These are phyloP conservation scores for Propithecus deckenii DNA, from an alignment of 2,797 vertebrate genomes.

Conservation along the genomic window DNA sequence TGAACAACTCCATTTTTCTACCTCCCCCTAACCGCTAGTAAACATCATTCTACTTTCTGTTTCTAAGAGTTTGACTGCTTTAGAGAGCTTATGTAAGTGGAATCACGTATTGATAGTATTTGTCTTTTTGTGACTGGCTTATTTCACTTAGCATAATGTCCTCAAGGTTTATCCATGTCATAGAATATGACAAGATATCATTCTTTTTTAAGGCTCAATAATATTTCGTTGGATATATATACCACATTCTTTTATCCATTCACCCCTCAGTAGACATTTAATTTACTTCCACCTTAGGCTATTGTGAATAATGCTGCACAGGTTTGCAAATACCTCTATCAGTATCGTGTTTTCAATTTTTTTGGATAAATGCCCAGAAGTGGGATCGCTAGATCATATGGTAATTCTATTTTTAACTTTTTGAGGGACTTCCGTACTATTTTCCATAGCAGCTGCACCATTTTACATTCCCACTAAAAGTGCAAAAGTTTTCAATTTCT, in stretches of 20 bases:
- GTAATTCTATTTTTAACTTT: background rate
- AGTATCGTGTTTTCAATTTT: background rate
- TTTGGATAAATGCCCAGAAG: background rate
- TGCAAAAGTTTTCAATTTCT: background rate
- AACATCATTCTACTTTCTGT: background rate
- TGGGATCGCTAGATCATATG: background rate
- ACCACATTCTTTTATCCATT: background rate
- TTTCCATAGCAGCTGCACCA: background rate
- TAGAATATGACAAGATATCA: background rate
- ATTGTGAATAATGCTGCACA: background rate
- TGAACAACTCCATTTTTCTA: background rate
- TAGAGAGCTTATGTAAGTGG: background rate
- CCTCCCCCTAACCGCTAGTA: background rate
- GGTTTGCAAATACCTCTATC: background rate
- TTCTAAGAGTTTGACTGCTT: background rate
- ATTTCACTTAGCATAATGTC: background rate
- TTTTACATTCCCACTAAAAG: background rate
- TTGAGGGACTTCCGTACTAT: background rate
- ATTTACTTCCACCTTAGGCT: background rate
- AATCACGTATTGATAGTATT: background rate
- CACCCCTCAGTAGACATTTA: background rate
- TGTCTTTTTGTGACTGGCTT: background rate
- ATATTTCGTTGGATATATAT: background rate
- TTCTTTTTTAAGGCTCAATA: background rate
- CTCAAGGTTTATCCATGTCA: background rate